Percentiles rank a stretch among this genome's conserved stretches.
Conservation (phyloP, 1,140 invertebrate genomes). For the Bemisia tabaci region DNA sequence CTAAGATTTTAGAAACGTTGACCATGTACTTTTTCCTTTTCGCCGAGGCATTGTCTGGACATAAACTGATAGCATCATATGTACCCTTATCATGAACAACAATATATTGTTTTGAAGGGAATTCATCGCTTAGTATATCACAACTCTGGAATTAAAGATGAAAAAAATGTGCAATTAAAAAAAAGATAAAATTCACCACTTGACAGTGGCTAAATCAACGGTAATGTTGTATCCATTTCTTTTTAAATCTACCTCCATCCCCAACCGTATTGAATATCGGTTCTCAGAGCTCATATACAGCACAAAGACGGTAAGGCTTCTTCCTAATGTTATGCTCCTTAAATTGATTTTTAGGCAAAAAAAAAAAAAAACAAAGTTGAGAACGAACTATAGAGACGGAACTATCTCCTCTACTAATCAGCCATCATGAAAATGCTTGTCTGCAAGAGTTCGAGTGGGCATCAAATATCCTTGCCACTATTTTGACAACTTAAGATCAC, state of each 20-base stretch:
- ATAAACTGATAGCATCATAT: conserved; percentile 79
- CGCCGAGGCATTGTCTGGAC: conserved; percentile 46
- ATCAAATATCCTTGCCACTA: no score
- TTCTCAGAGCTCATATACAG: no score
- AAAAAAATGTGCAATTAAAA: conserved; percentile 12
- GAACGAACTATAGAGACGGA: no score
- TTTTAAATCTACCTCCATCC: no score
- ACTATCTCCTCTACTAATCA: no score
- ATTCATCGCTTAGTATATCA: conserved; percentile 38
- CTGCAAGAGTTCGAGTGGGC: no score
- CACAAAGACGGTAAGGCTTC: no score
- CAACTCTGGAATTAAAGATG: conserved; percentile 30
- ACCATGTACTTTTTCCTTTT: conserved; percentile 52
- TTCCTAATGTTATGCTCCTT: no score
- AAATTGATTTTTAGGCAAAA: no score
- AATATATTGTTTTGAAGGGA: conserved; percentile 36
- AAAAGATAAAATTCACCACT: neutral
- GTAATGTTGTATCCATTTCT: conserved; percentile 15
- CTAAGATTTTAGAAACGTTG: conserved; percentile 45
- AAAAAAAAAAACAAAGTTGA: neutral
- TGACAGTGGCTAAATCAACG: neutral
- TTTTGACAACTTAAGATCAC: no score
- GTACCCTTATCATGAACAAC: conserved; percentile 81
- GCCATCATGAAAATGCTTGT: no score
- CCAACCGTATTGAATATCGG: no score